These are phyloP conservation scores for Grapholita molesta DNA, from an alignment of 1,140 invertebrate species.

Conservation along the genomic window DNA sequence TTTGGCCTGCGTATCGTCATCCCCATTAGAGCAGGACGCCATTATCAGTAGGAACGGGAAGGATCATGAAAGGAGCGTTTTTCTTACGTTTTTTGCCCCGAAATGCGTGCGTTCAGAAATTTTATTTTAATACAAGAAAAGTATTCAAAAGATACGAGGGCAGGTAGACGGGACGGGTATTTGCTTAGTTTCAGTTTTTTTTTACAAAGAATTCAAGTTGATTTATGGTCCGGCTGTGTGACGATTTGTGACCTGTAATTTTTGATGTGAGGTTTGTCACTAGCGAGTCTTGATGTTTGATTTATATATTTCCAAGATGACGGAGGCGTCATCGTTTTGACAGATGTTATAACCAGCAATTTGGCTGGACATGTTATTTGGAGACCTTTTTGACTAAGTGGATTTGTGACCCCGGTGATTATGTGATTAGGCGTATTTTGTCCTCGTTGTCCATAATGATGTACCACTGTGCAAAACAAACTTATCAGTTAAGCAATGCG, in stretches of 20 bases:
- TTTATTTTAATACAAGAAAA: constrained; percentile 76
- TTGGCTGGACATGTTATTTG: constrained; percentile 27
- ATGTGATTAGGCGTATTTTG: background rate
- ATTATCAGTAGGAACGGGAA: constrained; percentile 36
- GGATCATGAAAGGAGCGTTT: constrained; percentile 55
- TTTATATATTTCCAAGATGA: constrained; percentile 62
- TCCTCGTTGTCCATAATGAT: background rate
- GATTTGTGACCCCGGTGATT: background rate
- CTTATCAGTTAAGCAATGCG: no score
- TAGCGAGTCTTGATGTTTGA: constrained; percentile 50
- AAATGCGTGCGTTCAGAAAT: constrained; percentile 67
- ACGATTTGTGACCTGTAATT: constrained; percentile 75
- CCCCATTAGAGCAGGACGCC: constrained; percentile 41
- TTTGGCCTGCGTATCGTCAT: constrained; percentile 42
- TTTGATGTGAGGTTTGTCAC: constrained; percentile 74
- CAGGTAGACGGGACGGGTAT: constrained; percentile 69
- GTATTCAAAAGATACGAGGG: constrained; percentile 71
- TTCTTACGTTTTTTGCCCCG: constrained; percentile 71
- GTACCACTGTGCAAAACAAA: background rate
- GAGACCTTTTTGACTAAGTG: background rate
- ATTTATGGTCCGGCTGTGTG: constrained; percentile 66
- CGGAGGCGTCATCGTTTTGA: constrained; percentile 18
- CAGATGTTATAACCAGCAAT: constrained; percentile 52
- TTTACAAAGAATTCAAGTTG: constrained; percentile 65
- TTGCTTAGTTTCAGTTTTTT: constrained; percentile 66